Conservation (phyloP, 2,888 invertebrate species). For the Leptura quadrifasciata region DNA sequence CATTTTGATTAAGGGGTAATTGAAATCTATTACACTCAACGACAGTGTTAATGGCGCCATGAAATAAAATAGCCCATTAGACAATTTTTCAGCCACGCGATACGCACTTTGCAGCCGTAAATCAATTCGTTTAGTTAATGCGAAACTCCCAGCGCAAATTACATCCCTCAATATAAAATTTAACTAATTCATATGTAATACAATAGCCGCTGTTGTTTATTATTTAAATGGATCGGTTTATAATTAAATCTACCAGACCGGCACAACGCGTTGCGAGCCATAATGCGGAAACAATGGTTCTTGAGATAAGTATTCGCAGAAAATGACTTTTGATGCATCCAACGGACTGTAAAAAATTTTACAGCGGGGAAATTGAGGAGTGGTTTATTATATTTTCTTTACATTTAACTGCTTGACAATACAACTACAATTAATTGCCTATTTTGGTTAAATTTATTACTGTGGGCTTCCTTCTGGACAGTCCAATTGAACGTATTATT, state of each 20-base stretch:
- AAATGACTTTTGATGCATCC: too few species aligned
- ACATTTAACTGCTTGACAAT: too few species aligned
- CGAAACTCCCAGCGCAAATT: conserved; percentile 12
- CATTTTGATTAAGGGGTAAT: conserved; percentile 4
- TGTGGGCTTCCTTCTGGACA: too few species aligned
- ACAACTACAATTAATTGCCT: too few species aligned
- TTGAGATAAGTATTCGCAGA: too few species aligned
- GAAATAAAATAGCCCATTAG: conserved; percentile 31
- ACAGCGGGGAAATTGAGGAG: too few species aligned
- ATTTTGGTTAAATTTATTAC: too few species aligned
- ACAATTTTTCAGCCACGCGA: conserved; percentile 31
- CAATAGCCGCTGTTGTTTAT: conserved; percentile 25
- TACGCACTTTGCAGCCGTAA: conserved; percentile 16
- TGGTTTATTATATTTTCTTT: too few species aligned
- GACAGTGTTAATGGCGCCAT: background rate
- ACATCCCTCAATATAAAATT: conserved; percentile 19
- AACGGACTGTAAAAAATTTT: too few species aligned
- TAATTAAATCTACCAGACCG: conserved; percentile 3
- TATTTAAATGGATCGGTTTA: conserved; percentile 25
- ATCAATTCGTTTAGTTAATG: conserved; percentile 28
- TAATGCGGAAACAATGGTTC: too few species aligned
- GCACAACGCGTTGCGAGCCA: background rate
- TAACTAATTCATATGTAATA: conserved; percentile 27
- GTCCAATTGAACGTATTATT: too few species aligned
- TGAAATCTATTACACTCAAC: conserved; percentile 5